phyloP scores from a whole-genome alignment of 2,888 invertebrate species.

The Cephus nigrinus region DNA sequence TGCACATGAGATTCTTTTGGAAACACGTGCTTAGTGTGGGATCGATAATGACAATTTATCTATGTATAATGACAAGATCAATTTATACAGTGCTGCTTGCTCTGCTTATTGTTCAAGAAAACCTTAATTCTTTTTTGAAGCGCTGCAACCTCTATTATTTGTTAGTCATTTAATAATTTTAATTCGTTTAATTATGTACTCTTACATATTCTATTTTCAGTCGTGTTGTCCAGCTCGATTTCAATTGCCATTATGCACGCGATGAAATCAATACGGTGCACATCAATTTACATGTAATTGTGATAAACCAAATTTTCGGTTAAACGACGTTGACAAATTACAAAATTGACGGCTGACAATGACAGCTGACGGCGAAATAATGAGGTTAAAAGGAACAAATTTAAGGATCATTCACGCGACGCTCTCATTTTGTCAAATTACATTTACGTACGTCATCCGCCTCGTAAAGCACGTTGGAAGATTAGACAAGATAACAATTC shows the following conservation, averaged over 20 bases:
- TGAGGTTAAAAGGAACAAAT: background rate
- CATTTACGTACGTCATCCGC: background rate
- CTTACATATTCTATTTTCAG: constrained; percentile 50
- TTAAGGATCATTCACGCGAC: background rate
- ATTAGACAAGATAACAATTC: background rate
- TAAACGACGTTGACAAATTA: background rate
- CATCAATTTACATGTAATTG: background rate
- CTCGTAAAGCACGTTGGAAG: background rate
- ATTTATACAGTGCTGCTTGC: background rate
- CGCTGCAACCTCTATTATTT: background rate
- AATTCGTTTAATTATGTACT: constrained; percentile 1
- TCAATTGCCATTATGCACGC: constrained; percentile 42
- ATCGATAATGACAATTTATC: too few species aligned
- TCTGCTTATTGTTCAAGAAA: background rate
- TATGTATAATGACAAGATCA: background rate
- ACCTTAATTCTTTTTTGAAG: background rate
- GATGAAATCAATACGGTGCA: background rate
- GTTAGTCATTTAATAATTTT: background rate
- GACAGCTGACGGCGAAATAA: background rate
- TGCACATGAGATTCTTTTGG: background rate
- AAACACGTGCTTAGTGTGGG: background rate
- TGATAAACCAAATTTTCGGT: background rate
- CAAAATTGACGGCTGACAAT: background rate
- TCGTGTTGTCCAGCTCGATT: constrained; percentile 46
- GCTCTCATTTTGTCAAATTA: background rate